Conservation (phyloP, 53 echinoderm and acorn worm genomes). For the Astropecten irregularis region DNA sequence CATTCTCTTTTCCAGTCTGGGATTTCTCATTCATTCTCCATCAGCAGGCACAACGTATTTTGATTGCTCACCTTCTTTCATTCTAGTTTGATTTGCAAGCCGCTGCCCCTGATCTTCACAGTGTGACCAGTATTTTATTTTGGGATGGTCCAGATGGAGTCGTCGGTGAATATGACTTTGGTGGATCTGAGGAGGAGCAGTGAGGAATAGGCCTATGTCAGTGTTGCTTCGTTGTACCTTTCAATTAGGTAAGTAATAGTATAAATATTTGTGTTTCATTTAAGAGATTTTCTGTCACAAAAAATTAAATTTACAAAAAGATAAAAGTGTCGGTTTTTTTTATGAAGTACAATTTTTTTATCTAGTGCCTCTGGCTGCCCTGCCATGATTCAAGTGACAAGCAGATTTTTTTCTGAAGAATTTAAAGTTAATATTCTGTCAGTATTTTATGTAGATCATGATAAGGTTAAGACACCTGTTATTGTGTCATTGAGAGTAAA, state of each 20-base stretch:
- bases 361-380: too few relatives aligned
- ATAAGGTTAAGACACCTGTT: neutral
- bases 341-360: too few relatives aligned
- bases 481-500: neutral
- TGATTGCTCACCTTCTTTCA: too few relatives aligned
- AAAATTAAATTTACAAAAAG: neutral
- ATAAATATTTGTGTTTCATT: neutral
- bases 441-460: neutral
- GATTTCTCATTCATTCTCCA: too few relatives aligned
- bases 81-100: constrained; percentile 50
- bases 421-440: neutral
- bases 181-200: constrained; percentile 10
- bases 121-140: constrained; percentile 56
- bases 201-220: constrained; percentile 38
- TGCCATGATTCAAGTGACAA: too few relatives aligned
- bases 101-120: constrained; percentile 34
- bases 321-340: neutral
- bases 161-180: constrained; percentile 46
- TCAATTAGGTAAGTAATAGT: constrained; percentile 19
- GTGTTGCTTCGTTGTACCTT: constrained; percentile 39
- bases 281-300: neutral
- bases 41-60: too few relatives aligned
- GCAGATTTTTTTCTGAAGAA: too few relatives aligned
- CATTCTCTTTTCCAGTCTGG: too few relatives aligned
- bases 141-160: constrained; percentile 63